Percentiles rank a stretch among this genome's conserved stretches.
Evolutionary conservation across 2,113 vertebrate species (phyloP).

Genomic region (Cariama cristata): DNA sequence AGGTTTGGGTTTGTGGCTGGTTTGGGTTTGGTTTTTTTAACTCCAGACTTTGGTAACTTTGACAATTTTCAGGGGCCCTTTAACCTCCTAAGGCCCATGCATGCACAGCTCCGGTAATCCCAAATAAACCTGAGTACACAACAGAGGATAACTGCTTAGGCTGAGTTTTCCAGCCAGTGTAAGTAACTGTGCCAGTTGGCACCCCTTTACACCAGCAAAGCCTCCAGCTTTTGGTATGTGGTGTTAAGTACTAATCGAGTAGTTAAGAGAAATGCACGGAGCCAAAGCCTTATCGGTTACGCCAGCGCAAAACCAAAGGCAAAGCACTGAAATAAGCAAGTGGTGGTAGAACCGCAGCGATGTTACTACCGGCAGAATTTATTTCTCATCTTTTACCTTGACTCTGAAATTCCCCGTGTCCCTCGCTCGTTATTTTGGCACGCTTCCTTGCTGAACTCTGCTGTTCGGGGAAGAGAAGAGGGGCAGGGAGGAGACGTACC

Average conservation of each 20-base stretch:
- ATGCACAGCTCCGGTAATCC: not conserved
- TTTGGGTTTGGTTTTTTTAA: not conserved
- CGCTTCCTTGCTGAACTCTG: conserved; percentile 67
- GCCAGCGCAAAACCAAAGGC: not conserved
- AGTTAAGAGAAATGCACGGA: not conserved
- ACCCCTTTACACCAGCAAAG: not conserved
- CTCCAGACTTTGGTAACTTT: not conserved
- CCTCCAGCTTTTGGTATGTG: not conserved
- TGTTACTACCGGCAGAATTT: not conserved
- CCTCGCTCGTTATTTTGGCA: conserved; percentile 66
- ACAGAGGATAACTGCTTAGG: not conserved
- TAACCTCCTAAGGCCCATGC: not conserved
- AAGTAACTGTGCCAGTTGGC: not conserved
- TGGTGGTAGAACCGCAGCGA: not conserved
- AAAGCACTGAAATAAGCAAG: not conserved
- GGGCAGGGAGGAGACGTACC: conserved; percentile 6
- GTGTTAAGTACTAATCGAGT: conserved; percentile 19
- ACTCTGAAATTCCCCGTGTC: conserved; percentile 55
- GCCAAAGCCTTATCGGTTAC: not conserved
- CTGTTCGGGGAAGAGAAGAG: not conserved
- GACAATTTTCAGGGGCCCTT: not conserved
- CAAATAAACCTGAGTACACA: not conserved
- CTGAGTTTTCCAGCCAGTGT: not conserved
- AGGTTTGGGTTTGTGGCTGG: not conserved
- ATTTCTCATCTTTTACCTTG: conserved; percentile 61